Evolutionary conservation across 2,888 invertebrate genomes (phyloP), one percentile per base, ranked within the genome.

Genomic region (Eristalis arbustorum): DNA sequence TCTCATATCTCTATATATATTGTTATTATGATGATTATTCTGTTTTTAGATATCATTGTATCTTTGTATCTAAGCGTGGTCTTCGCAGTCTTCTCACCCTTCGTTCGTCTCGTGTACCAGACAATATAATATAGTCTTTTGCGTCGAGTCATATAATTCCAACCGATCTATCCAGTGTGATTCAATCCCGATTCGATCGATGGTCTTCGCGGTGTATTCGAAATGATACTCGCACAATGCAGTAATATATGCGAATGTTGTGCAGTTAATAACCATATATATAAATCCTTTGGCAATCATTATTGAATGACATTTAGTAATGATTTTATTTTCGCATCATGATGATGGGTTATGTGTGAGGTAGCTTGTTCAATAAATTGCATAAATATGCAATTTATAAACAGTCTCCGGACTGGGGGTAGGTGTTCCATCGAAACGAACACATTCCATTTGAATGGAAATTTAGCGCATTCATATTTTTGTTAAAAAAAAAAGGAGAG

Each of bases 341-440:
- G 78, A 83, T 83, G 83, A 83, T 83, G 83, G 87, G 87, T 87
- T 83, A 83, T 83, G 87, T 87, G 87, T 87, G 87, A 87, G 87
- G 83, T 87, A 76, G 87, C 83, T 72, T 87, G 78, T 82, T 79
- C 37, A 85, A 87, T 87, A 87, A 83, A 75, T 87, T 87, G 78
- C 68, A 75, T 80, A 83, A 87, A 83, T 82, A 85, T 87, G 85
- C 71, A 82, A 74, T 87, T 87, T 74, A 49, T 77, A 77, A 81
- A 42, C 63, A 77, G 61, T 5, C 40, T 42, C 37, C 3, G 62
- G 49, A 37, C 31, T 3, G 22, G 34, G 14, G 64, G 18, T 42
- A 4, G 14, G 8, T 49, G 6, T 8, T n/a, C 6, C 18, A 8
- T 2, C 49, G 18, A 49, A 42, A 18, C 49, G 8, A 18, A 49